Conservation (phyloP, 2,113 vertebrate species). For the Mastomys coucha region DNA sequence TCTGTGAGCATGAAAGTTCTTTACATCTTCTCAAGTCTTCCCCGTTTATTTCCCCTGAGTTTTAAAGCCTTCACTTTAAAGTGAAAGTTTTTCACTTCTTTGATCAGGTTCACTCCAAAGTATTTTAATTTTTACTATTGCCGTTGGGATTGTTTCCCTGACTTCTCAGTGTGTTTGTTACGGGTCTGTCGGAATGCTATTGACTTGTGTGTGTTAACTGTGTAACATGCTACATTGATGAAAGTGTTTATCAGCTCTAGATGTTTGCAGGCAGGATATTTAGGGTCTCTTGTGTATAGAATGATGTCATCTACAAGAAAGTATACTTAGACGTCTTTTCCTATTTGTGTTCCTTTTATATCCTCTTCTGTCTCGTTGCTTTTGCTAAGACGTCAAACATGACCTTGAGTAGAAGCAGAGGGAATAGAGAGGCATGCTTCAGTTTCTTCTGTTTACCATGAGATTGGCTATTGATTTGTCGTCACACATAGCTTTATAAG, state of each 20-base stretch:
- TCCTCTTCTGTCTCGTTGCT: background rate
- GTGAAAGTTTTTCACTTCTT: background rate
- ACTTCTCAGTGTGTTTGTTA: background rate
- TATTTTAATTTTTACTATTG: background rate
- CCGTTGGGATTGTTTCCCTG: background rate
- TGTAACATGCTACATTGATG: background rate
- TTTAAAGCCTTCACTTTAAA: background rate
- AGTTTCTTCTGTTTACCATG: background rate
- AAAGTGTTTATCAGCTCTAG: background rate
- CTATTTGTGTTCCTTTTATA: background rate
- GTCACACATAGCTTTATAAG: background rate
- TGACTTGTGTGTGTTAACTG: background rate
- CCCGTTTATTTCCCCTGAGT: background rate
- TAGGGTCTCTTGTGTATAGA: background rate
- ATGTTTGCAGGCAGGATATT: background rate
- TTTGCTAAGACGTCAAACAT: background rate
- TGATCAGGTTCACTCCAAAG: background rate
- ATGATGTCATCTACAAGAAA: background rate
- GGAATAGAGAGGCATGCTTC: background rate
- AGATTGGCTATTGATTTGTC: background rate
- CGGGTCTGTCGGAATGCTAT: background rate
- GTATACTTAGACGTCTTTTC: background rate
- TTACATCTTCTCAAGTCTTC: background rate
- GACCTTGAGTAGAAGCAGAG: background rate
- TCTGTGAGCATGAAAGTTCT: background rate